Evolutionary conservation across 2,888 invertebrate genomes (phyloP).

Genomic region (Hesperia comma): DNA sequence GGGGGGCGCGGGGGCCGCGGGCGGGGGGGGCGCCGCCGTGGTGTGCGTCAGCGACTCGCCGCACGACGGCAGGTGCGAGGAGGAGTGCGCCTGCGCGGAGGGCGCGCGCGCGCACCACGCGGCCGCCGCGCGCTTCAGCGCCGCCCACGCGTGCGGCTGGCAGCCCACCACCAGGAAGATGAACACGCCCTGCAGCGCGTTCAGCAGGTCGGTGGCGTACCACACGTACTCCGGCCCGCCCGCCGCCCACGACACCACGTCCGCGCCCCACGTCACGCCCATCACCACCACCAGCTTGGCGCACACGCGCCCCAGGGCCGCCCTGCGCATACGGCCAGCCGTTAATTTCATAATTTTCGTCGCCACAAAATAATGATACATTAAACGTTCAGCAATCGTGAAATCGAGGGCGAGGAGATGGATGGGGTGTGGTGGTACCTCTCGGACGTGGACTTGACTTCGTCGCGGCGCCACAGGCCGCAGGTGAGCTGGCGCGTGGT

Average conservation of each 20-base stretch:
- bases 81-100: conserved; percentile 85
- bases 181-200: conserved; percentile 93
- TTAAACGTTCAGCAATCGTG: too few species aligned
- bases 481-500: conserved; percentile 94
- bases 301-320: conserved; percentile 92
- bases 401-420: too few species aligned
- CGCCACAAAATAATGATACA: too few species aligned
- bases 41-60: conserved; percentile 90
- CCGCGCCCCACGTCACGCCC: conserved; percentile 86
- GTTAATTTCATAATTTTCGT: too few species aligned
- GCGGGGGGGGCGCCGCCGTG: conserved; percentile 88
- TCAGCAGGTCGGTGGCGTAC: conserved; percentile 93
- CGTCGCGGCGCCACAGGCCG: conserved; percentile 94
- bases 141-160: conserved; percentile 90
- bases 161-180: conserved; percentile 95
- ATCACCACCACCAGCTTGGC: conserved; percentile 90
- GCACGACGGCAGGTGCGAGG: conserved; percentile 92
- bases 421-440: conserved; percentile 50
- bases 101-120: conserved; percentile 78
- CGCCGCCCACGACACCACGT: conserved; percentile 92
- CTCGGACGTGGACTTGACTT: conserved; percentile 90
- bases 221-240: conserved; percentile 92
- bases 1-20: conserved; percentile 78
- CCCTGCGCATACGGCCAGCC: conserved; percentile 65
- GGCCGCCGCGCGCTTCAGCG: conserved; percentile 64